Evolutionary conservation across 2,888 invertebrate species (phyloP).

Genomic region (Tetranychus piercei): DNA sequence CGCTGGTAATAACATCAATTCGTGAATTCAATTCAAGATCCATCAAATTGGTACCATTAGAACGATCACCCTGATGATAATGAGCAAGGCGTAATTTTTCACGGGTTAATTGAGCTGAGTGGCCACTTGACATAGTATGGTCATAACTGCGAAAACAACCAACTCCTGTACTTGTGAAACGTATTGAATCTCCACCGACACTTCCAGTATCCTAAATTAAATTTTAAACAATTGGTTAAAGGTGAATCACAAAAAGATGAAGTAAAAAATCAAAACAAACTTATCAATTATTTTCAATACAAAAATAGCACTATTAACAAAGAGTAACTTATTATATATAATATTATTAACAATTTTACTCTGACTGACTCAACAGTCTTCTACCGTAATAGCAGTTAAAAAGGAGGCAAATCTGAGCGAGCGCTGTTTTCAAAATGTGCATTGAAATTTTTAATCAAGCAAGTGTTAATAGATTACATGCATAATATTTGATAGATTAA

Average conservation of each 20-base stretch:
- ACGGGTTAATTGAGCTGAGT: conserved; percentile 14
- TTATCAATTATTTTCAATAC: background rate
- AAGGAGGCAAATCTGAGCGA: too few species aligned
- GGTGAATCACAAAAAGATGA: background rate
- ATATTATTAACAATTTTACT: too few species aligned
- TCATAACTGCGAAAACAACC: conserved; percentile 35
- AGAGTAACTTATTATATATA: too few species aligned
- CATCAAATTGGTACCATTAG: background rate
- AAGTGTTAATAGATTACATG: too few species aligned
- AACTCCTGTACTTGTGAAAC: conserved; percentile 31
- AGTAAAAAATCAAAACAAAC: background rate
- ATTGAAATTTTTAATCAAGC: too few species aligned
- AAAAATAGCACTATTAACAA: too few species aligned
- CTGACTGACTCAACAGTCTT: too few species aligned
- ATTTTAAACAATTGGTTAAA: background rate
- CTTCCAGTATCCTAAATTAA: conserved; percentile 23
- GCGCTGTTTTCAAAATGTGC: too few species aligned
- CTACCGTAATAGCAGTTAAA: too few species aligned
- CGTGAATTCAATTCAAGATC: background rate
- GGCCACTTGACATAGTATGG: conserved; percentile 30
- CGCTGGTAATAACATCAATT: background rate
- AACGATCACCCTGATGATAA: background rate
- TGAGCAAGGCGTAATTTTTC: background rate
- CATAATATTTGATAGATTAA: too few species aligned
- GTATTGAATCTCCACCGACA: conserved; percentile 26